A percentile compares a stretch with the other conserved stretches of the same genome.
Conservation (phyloP, 2,888 invertebrate genomes). For the Drosophila stalkeri region DNA sequence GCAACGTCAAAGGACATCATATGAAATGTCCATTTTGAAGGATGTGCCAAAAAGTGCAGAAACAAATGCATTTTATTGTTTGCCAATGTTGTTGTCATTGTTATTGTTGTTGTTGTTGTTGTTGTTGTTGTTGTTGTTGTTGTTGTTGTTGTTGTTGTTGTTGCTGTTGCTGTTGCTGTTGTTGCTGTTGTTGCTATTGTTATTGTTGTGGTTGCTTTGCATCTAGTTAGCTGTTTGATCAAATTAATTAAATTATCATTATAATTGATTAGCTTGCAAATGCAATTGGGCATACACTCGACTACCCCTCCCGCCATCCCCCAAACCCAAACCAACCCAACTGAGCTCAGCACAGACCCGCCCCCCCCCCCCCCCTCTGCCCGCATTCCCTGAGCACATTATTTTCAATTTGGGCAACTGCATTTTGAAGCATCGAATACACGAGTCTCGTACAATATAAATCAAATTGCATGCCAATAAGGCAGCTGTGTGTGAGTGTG, state of each 20-base stretch:
- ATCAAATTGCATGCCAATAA: conserved; percentile 63
- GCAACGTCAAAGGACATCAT: conserved; percentile 1
- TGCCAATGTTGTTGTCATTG: neutral
- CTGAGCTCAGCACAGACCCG: neutral
- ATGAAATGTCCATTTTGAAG: neutral
- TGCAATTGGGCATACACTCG: conserved; percentile 20
- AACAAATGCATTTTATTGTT: conserved; percentile 12
- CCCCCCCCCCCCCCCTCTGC: no score
- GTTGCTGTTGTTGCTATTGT: neutral
- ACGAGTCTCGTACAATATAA: conserved; percentile 56
- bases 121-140: neutral
- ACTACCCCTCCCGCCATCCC: neutral
- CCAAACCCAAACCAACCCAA: neutral
- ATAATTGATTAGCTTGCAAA: conserved; percentile 71
- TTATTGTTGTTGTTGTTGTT: neutral
- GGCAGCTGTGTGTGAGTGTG: conserved; percentile 4
- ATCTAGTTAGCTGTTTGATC: conserved; percentile 63
- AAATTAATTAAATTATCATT: conserved; percentile 71
- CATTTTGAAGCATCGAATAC: conserved; percentile 46
- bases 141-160: conserved; percentile 16
- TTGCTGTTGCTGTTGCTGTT: neutral
- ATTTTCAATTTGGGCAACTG: conserved; percentile 41
- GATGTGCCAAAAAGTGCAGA: conserved; percentile 2
- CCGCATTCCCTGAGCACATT: conserved; percentile 3
- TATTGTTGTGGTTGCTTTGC: conserved; percentile 28